Conservation (phyloP, 1,140 invertebrate species). For the Drusus annulatus region DNA sequence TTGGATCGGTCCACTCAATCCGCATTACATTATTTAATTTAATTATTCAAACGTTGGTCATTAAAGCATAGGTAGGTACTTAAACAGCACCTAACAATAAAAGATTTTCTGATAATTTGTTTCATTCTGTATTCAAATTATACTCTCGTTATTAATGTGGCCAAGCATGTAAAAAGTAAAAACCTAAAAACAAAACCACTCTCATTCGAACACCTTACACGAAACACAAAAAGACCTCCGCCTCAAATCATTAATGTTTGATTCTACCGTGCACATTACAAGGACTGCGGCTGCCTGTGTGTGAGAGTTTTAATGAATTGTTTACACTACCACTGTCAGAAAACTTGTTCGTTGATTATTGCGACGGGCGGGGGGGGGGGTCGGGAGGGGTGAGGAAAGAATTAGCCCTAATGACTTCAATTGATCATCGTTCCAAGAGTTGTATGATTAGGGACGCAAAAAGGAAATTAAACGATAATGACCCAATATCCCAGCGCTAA, state of each 20-base stretch:
- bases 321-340: conserved; percentile 26
- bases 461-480: conserved; percentile 60
- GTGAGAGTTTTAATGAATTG: conserved; percentile 36
- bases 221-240: background rate
- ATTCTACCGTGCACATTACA: conserved; percentile 6
- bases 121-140: no score
- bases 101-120: no score
- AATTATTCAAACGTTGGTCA: no score
- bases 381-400: conserved; percentile 35
- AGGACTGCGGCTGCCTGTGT: background rate
- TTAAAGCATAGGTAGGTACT: no score
- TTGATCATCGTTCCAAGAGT: conserved; percentile 51
- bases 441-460: conserved; percentile 58
- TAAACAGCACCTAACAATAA: no score
- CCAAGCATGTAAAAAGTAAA: no score
- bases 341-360: conserved; percentile 42
- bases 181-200: background rate
- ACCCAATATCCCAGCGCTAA: conserved; percentile 59
- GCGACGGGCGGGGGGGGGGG: background rate
- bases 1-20: no score
- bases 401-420: conserved; percentile 58
- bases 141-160: no score
- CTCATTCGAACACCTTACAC: conserved; percentile 11
- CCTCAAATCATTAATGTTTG: conserved; percentile 25
- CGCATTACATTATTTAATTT: no score